Conservation (phyloP, 2,797 vertebrate genomes). For the Loris lydekkerianus region DNA sequence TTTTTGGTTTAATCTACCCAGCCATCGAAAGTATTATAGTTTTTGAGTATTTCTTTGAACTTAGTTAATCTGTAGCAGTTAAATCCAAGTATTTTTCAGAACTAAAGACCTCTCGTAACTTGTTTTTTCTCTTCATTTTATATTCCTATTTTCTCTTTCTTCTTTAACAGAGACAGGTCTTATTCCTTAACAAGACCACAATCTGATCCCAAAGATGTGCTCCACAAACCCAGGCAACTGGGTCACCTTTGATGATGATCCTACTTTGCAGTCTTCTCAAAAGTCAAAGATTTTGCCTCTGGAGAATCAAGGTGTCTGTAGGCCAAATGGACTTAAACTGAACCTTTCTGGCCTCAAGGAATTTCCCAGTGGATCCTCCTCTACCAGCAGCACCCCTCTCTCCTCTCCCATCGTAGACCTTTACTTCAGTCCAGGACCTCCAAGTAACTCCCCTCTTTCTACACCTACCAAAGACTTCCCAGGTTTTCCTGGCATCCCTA, state of each 20-base stretch:
- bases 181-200: conserved; percentile 58
- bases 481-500: conserved; percentile 87
- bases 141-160: conserved; percentile 64
- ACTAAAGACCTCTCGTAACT: background rate
- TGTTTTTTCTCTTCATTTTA: background rate
- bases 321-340: conserved; percentile 95
- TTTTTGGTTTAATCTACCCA: background rate
- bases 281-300: conserved; percentile 84
- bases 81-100: conserved; percentile 48
- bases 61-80: background rate
- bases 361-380: conserved; percentile 90
- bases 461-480: conserved; percentile 93
- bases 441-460: conserved; percentile 94
- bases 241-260: conserved; percentile 98
- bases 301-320: conserved; percentile 90
- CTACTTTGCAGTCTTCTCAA: conserved; percentile 90
- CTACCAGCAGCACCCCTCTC: conserved; percentile 89
- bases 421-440: conserved; percentile 93
- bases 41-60: conserved; percentile 38
- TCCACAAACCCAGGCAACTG: conserved; percentile 96
- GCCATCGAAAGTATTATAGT: background rate
- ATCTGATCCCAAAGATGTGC: conserved; percentile 90
- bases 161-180: conserved; percentile 80
- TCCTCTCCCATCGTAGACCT: conserved; percentile 93
- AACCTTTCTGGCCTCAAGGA: conserved; percentile 91